These are phyloP conservation scores for Tetragnatha montana DNA, from an alignment of 2,888 invertebrate genomes.

Conservation along the genomic window DNA sequence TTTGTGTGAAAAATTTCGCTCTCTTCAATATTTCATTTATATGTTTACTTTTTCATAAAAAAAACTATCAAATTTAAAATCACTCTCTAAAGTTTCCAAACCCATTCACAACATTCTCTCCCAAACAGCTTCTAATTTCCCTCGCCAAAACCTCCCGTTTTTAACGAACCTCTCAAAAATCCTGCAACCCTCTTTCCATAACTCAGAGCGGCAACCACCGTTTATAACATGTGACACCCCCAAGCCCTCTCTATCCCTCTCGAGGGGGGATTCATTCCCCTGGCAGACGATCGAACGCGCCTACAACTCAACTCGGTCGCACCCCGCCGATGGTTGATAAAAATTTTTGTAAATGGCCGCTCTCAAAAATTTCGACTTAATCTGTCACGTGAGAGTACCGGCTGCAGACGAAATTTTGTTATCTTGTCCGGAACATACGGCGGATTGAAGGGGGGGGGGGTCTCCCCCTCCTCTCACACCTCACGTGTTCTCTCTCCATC, in stretches of 20 bases:
- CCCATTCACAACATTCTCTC: too few relatives aligned
- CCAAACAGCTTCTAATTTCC: neutral
- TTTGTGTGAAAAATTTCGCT: too few relatives aligned
- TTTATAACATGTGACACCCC: constrained; percentile 69
- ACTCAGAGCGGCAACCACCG: constrained; percentile 54
- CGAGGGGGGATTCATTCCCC: constrained; percentile 55
- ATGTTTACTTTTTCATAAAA: too few relatives aligned
- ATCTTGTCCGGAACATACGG: constrained; percentile 70
- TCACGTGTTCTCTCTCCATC: constrained; percentile 14
- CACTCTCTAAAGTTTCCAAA: too few relatives aligned
- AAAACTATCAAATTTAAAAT: too few relatives aligned
- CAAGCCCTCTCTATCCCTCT: constrained; percentile 61
- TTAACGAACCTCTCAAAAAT: constrained; percentile 43
- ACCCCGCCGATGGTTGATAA: constrained; percentile 66
- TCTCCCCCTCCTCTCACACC: neutral
- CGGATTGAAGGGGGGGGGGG: constrained; percentile 52
- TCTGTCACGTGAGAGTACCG: constrained; percentile 69
- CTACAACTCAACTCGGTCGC: constrained; percentile 58
- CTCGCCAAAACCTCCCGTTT: constrained; percentile 35
- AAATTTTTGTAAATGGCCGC: constrained; percentile 71
- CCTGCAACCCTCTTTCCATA: constrained; percentile 58
- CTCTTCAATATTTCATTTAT: too few relatives aligned
- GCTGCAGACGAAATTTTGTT: constrained; percentile 64
- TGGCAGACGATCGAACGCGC: constrained; percentile 22
- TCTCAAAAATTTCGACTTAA: constrained; percentile 71